Conservation (phyloP, 2,113 vertebrate genomes). For the Mobula hypostoma region DNA sequence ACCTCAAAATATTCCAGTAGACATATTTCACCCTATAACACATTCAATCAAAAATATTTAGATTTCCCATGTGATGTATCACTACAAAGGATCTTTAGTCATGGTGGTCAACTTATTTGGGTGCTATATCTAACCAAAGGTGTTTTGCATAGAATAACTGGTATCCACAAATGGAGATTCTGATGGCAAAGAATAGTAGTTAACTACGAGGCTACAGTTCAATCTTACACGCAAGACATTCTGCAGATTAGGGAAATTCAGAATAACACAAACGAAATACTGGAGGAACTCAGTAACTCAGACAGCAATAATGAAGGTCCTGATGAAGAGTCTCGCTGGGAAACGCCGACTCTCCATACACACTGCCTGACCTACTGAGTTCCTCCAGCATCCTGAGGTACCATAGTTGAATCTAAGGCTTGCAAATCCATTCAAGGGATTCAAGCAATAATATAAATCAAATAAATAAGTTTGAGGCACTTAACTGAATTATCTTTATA, state of each 20-base stretch:
- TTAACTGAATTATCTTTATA: neutral
- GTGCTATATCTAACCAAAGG: neutral
- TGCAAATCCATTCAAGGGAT: neutral
- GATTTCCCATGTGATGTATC: neutral
- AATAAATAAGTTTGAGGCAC: neutral
- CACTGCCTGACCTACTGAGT: too few relatives aligned
- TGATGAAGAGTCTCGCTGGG: too few relatives aligned
- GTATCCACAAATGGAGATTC: neutral
- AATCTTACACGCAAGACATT: too few relatives aligned
- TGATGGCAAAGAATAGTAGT: neutral
- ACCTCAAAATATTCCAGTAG: neutral
- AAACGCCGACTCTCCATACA: too few relatives aligned
- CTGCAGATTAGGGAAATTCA: too few relatives aligned
- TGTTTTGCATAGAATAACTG: neutral
- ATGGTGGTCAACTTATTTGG: neutral
- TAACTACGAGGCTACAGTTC: neutral
- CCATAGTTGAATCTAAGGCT: neutral
- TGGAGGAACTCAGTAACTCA: too few relatives aligned
- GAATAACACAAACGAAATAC: too few relatives aligned
- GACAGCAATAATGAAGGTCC: too few relatives aligned
- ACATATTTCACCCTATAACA: neutral
- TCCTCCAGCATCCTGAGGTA: too few relatives aligned
- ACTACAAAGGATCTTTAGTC: neutral
- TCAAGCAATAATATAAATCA: neutral
- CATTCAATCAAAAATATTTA: slow-evolving; percentile 42